Evolutionary conservation across 1,140 invertebrate species (phyloP).

Genomic region (Phymastichus coffea): DNA sequence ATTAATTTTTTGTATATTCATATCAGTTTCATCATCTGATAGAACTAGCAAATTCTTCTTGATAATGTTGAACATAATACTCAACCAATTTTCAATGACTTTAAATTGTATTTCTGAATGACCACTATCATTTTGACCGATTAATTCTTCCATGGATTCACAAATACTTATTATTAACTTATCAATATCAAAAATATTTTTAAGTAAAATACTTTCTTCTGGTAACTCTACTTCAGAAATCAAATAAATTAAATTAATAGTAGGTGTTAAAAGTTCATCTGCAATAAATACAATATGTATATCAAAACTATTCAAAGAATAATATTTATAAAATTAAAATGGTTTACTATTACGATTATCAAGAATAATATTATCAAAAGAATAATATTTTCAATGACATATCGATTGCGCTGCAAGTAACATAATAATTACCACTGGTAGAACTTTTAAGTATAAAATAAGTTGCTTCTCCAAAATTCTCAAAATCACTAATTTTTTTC

Average conservation of each 20-base stretch:
- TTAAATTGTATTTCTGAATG: constrained; percentile 30
- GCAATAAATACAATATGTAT: constrained; percentile 25
- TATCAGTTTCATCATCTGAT: constrained; percentile 14
- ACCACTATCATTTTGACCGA: constrained; percentile 24
- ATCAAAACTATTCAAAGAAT: neutral
- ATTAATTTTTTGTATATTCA: constrained; percentile 30
- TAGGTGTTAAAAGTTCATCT: constrained; percentile 42
- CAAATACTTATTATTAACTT: constrained; percentile 34
- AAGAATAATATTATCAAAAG: too few species aligned
- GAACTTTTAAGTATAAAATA: constrained; percentile 69
- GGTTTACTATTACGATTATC: neutral
- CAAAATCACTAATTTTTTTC: constrained; percentile 51
- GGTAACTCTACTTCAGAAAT: constrained; percentile 23
- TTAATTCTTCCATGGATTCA: constrained; percentile 37
- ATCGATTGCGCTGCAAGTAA: too few species aligned
- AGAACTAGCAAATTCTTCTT: constrained; percentile 25
- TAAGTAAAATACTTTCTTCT: constrained; percentile 27
- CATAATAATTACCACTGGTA: constrained; percentile 58
- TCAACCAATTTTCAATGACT: constrained; percentile 38
- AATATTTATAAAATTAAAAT: neutral
- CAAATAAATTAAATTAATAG: constrained; percentile 38
- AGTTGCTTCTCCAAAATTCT: constrained; percentile 58
- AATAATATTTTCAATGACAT: neutral
- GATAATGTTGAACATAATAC: constrained; percentile 30
- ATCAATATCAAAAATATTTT: constrained; percentile 32